Evolutionary conservation across 2,888 invertebrate species (phyloP).

Genomic region (Microchrysa polita): DNA sequence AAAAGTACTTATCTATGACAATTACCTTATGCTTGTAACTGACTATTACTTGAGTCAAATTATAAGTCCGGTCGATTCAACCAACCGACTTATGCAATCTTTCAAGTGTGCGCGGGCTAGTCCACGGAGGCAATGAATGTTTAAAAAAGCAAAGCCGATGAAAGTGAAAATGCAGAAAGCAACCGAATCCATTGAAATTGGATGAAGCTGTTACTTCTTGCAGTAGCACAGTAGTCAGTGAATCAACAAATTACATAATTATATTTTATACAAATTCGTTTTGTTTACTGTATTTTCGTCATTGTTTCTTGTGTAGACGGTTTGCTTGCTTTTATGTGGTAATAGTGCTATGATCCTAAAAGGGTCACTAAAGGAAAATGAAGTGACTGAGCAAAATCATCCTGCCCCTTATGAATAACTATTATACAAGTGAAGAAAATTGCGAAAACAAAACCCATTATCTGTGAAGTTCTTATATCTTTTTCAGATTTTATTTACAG

Average conservation of each 20-base stretch:
- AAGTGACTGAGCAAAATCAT: background rate
- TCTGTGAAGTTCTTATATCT: background rate
- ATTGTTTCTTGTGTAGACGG: background rate
- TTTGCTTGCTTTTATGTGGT: too few relatives aligned
- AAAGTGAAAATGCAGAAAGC: conserved; percentile 28
- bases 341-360: background rate
- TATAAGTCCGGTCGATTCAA: background rate
- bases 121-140: background rate
- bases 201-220: background rate
- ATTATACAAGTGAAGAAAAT: background rate
- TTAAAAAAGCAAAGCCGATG: background rate
- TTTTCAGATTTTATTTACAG: background rate
- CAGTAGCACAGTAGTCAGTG: conserved; percentile 5
- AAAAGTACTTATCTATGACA: too few relatives aligned
- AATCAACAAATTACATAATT: conserved; percentile 26
- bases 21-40: background rate
- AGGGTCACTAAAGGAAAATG: conserved; percentile 10
- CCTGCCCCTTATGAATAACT: too few relatives aligned
- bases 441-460: background rate
- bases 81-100: background rate
- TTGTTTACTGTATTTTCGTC: background rate
- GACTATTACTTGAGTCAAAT: background rate
- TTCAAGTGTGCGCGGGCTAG: background rate
- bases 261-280: conserved; percentile 14
- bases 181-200: conserved; percentile 22